Conservation (phyloP, 2,888 invertebrate genomes). For the Catocala fraxini region DNA sequence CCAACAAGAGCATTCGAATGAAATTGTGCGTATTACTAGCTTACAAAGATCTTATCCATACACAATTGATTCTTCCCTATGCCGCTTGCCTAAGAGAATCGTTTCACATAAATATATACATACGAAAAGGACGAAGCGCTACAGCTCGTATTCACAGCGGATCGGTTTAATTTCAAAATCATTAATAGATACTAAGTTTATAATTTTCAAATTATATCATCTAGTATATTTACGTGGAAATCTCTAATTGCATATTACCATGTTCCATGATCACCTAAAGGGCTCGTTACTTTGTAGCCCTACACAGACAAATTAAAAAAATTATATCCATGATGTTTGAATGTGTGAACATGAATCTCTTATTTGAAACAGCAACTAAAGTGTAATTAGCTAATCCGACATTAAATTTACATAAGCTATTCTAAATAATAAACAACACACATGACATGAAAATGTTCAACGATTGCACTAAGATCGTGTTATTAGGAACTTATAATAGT, state of each 20-base stretch:
- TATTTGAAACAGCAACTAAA: constrained; percentile 15
- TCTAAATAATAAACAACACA: constrained; percentile 29
- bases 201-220: constrained; percentile 13
- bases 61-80: not conserved
- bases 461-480: constrained; percentile 39
- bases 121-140: constrained; percentile 20
- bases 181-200: constrained; percentile 19
- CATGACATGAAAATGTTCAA: constrained; percentile 19
- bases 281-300: no score
- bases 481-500: constrained; percentile 26
- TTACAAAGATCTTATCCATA: no score
- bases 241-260: constrained; percentile 20
- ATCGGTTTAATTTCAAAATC: constrained; percentile 18
- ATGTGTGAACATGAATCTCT: constrained; percentile 25
- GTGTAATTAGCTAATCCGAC: constrained; percentile 22
- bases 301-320: not conserved
- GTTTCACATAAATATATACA: constrained; percentile 32
- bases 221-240: constrained; percentile 9
- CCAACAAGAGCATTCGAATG: no score
- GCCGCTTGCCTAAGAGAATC: not conserved
- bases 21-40: no score
- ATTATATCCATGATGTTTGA: constrained; percentile 15
- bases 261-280: constrained; percentile 6
- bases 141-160: constrained; percentile 33
- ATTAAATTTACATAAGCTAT: constrained; percentile 38